A percentile compares a stretch with the other conserved stretches of the same genome.
phyloP scores from a whole-genome alignment of 1,140 invertebrate genomes.

The Listronotus oregonensis region DNA sequence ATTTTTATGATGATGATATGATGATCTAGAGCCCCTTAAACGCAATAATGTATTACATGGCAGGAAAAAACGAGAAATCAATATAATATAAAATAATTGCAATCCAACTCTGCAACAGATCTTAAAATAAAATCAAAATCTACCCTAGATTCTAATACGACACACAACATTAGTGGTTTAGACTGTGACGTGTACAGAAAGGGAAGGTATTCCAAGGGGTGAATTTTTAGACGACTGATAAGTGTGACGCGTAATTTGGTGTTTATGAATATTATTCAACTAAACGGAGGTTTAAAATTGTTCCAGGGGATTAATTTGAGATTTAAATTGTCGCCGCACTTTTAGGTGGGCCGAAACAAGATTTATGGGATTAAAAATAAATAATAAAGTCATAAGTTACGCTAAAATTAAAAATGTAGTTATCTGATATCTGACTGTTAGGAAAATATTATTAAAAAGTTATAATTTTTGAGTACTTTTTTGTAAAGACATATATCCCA shows the following conservation, averaged over 20 bases:
- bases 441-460: too few relatives aligned
- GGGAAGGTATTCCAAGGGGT: constrained; percentile 6
- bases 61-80: too few relatives aligned
- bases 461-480: too few relatives aligned
- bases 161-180: constrained; percentile 10
- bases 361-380: constrained; percentile 19
- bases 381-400: neutral
- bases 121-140: neutral
- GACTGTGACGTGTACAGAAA: constrained; percentile 14
- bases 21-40: too few relatives aligned
- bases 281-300: constrained; percentile 21
- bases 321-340: constrained; percentile 22
- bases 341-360: constrained; percentile 7
- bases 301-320: constrained; percentile 24
- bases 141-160: constrained; percentile 2
- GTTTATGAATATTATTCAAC: constrained; percentile 18
- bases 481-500: too few relatives aligned
- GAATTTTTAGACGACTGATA: constrained; percentile 26
- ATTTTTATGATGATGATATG: too few relatives aligned
- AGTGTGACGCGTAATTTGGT: constrained; percentile 30
- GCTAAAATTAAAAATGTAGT: too few relatives aligned
- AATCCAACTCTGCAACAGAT: too few relatives aligned
- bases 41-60: too few relatives aligned
- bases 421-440: too few relatives aligned
- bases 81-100: too few relatives aligned